Evolutionary conservation across 2,888 invertebrate genomes (phyloP), one percentile per base, ranked within the genome.

Genomic region (Cataglyphis rosenhaueri): DNA sequence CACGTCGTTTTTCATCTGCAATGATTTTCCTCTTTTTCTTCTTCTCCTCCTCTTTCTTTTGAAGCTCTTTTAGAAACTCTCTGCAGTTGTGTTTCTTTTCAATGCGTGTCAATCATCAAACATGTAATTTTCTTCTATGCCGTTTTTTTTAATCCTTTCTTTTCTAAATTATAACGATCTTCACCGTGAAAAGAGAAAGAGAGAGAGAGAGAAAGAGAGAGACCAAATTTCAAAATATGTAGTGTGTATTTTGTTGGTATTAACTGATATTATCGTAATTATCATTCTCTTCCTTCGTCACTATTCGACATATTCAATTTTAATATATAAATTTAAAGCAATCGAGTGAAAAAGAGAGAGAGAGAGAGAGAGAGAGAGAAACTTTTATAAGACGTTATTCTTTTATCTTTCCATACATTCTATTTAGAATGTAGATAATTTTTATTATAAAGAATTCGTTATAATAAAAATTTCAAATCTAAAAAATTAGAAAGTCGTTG

Each of bases 1-100:
- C 44, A 79, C 25, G 35, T 68, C n/a, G 59, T 32, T 71, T 71
- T 57, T 44, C 59, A 48, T 78, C 29, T 84, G 41, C 35, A 65
- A 65, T 61, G 70, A 71, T 44, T 57, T 76, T 25, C 75, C 61
- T 75, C 71, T 74, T n/a, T 10, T 44, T n/a, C 12, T 35, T 44
- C 75, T 35, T 32, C 21, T 74, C 3, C 15, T 18, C 38, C 41
- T 48, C 55, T 85, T 55, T 57, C 29, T 64, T 6, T 52, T 55
- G 41, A 61, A 73, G 15, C 25, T 10, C 12, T 65, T 52, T 64
- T 64, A 32, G 59, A 25, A 25, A 15, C 25, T 59, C 29, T 15
- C n/a, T 10, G 41, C 12, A 52, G 41, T 52, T 65, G 48, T 66
- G n/a, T 52, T 76, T 76, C 55, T 12, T 66, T 76, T 76, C 25